Base-by-base conservation (phyloP, 1,140 invertebrate species). In the Lepidurus arcticus region DNA sequence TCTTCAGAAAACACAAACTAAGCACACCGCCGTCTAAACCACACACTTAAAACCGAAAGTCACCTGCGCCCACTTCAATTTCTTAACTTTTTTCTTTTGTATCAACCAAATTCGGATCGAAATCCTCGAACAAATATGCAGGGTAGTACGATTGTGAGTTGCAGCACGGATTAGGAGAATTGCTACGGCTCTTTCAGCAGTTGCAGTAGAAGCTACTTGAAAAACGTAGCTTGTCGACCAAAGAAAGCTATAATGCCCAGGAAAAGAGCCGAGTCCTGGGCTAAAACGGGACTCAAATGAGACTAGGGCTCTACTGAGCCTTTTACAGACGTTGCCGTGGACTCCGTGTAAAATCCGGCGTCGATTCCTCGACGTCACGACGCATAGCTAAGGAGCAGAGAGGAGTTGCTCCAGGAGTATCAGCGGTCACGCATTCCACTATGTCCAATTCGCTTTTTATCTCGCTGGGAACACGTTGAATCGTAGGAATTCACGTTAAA, bases 321-420 rank as follows among this genome's bases (percentile, higher is more conserved):
- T 65, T 21, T 4, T 21, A 21, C 53, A 7, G 53, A 65, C 6
- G 16, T 65, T 21, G 16, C 21, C 53, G 53, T 21, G 53, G 7
- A 7, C 53, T 65, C 8, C 5, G 53, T 7, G 47, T 7, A 65
- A 65, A 65, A n/a, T 21, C 53, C 1, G 53, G 21, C 53, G 53
- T 65, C 53, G 53, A 65, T 65, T 65, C 53, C 53, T 65, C 53
- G 53, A 65, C 53, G 53, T 65, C 53, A 65, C 53, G 53, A 65
- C 53, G 53, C 53, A 65, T 65, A 65, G 13, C 53, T 65, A 21
- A 21, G 53, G 53, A 65, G 53, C 2, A 16, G 21, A 65, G 53
- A 65, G 16, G 9, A 5, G 6, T 65, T 65, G 5, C 21, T 16
- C 7, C 21, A 7, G 16, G 53, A 13, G 53, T 65, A 65, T 21